Conservation (phyloP, 2,888 invertebrate genomes). For the Prosapia bicincta region DNA sequence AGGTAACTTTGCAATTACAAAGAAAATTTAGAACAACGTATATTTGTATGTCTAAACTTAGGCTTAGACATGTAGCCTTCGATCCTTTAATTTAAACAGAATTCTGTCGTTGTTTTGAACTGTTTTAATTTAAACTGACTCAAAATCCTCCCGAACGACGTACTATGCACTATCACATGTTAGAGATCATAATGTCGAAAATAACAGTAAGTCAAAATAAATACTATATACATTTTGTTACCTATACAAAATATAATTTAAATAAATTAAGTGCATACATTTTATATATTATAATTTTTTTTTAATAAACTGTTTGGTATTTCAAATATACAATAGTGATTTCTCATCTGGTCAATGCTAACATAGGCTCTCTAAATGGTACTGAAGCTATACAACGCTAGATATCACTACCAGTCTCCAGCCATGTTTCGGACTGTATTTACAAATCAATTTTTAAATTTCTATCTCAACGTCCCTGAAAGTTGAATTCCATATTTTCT, state of each 20-base stretch:
- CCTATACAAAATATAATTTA: slow-evolving; percentile 19
- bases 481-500: background rate
- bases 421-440: background rate
- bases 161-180: background rate
- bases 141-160: no score
- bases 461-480: background rate
- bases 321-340: background rate
- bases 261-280: background rate
- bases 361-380: background rate
- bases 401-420: background rate
- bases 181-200: background rate
- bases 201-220: slow-evolving; percentile 13
- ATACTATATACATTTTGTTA: slow-evolving; percentile 24
- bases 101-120: no score
- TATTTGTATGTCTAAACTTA: no score
- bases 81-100: no score
- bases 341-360: no score
- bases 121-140: background rate
- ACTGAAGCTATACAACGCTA: background rate
- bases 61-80: no score
- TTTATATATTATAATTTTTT: no score
- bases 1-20: no score
- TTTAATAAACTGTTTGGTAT: background rate
- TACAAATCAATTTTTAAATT: background rate
- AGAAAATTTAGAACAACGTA: no score